A percentile compares a stretch with the other conserved stretches of the same genome.
Conservation (phyloP, 2,797 vertebrate genomes). For the Alosa sapidissima region DNA sequence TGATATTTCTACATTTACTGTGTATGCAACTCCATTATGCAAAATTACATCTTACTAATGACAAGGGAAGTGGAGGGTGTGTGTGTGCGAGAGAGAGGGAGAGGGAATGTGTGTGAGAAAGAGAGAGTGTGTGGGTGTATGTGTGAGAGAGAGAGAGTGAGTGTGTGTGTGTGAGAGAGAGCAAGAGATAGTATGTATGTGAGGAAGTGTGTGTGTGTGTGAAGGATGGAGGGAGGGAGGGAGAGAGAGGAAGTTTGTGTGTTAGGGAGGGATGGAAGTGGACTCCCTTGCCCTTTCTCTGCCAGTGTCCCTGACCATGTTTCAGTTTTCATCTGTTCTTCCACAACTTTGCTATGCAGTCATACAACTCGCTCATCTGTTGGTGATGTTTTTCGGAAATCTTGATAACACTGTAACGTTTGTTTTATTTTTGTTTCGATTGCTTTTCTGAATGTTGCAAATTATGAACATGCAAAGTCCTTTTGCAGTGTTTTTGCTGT, state of each 20-base stretch:
- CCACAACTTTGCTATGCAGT: background rate
- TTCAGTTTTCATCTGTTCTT: background rate
- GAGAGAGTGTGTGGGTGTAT: background rate
- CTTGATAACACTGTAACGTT: conserved; percentile 3
- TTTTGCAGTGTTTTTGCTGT: background rate
- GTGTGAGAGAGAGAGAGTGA: background rate
- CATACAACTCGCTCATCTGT: background rate
- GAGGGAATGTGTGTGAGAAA: background rate
- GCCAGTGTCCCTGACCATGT: background rate
- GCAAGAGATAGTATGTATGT: too few species aligned
- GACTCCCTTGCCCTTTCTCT: background rate
- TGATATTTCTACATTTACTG: background rate
- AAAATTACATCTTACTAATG: background rate
- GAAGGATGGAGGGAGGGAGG: too few species aligned
- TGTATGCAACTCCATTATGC: background rate
- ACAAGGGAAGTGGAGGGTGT: background rate
- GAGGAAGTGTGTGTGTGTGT: too few species aligned
- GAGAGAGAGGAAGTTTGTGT: background rate
- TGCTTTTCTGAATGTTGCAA: background rate
- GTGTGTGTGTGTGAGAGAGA: too few species aligned
- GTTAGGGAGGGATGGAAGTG: background rate
- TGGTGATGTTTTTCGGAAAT: background rate
- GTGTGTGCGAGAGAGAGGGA: background rate
- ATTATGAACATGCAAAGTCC: conserved; percentile 7
- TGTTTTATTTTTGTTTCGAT: background rate